Evolutionary conservation across 2,113 vertebrate genomes (phyloP), one percentile per base, ranked within the genome.

Genomic region (Machaerirhynchus nigripectus): DNA sequence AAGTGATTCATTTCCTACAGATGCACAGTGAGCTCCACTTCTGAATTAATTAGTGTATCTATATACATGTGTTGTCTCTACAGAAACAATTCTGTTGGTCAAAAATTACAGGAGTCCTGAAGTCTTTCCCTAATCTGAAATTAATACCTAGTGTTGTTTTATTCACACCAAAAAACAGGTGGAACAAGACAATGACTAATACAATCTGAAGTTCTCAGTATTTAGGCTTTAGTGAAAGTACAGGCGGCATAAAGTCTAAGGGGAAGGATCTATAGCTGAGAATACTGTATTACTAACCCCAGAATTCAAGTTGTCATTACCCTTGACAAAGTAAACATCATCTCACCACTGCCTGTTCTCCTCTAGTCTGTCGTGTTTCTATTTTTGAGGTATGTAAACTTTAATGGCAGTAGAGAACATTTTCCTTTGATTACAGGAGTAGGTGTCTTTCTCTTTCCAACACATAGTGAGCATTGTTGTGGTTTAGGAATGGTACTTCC

Each of bases 1-100:
- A 61, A 90, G 42, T 71, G 71, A 95, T 92, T 96, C 14, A 64
- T 84, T 95, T 89, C 87, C 84, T 94, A 84, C 52, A 64, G 91
- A 60, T 87, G 53, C 56, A 75, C 76, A 80, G 60, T 82, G 33
- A 67, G 30, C 30, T 93, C 74, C 70, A 53, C 67, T 94, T 90
- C 47, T 56, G 39, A 87, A 81, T 89, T 95, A 94, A 89, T 94
- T 81, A 81, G 18, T 39, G 11, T 89, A 31, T 65, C 53, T 85
- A 7, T 63, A 16, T 35, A 15, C 40, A 11, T 40, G 33, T 47
- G 15, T 68, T 75, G 28, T 63, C 39, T 78, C 42, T 78, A 60
- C 27, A 56, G 78, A 93, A 87, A 15, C 15, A 52, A 30, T 82
- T 47, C 18, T 42, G 57, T 80, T 68, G 47, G 50, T 70, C 35